These are phyloP conservation scores for Drosophila neotestacea DNA, from an alignment of 2,888 invertebrate species.

Conservation along the genomic window DNA sequence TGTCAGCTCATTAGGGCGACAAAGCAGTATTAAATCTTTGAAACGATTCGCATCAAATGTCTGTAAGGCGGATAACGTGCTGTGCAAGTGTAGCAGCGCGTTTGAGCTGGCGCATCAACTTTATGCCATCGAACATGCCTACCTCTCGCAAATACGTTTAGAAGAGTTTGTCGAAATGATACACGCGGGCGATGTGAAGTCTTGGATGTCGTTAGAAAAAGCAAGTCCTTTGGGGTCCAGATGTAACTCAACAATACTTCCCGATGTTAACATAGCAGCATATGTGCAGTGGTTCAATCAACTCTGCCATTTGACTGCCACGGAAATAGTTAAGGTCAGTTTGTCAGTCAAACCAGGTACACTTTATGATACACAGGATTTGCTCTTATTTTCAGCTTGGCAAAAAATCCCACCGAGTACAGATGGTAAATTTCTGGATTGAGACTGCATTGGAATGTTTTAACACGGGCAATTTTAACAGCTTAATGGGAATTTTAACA, in stretches of 20 bases:
- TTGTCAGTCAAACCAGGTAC: background rate
- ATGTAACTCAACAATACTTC: conserved; percentile 21
- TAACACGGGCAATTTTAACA: conserved; percentile 98
- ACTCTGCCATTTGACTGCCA: conserved; percentile 96
- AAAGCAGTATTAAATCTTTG: conserved; percentile 84
- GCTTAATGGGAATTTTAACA: conserved; percentile 97
- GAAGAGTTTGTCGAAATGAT: conserved; percentile 98
- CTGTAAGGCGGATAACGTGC: conserved; percentile 85
- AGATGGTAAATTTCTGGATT: conserved; percentile 97
- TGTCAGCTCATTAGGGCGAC: conserved; percentile 63
- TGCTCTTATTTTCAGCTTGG: conserved; percentile 88
- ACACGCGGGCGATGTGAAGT: conserved; percentile 88
- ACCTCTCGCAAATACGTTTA: conserved; percentile 96
- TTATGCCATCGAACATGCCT: conserved; percentile 96
- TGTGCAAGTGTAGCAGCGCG: conserved; percentile 91
- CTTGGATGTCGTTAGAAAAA: conserved; percentile 85
- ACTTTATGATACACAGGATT: background rate
- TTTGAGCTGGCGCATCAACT: conserved; percentile 95
- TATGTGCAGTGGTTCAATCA: conserved; percentile 99
- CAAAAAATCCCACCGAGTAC: conserved; percentile 95
- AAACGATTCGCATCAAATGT: conserved; percentile 82
- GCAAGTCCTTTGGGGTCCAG: conserved; percentile 89
- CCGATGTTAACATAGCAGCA: conserved; percentile 90
- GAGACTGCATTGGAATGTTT: conserved; percentile 98
- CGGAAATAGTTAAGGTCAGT: conserved; percentile 95